phyloP scores from a whole-genome alignment of 2,113 vertebrate species.

The Eretmochelys imbricata region DNA sequence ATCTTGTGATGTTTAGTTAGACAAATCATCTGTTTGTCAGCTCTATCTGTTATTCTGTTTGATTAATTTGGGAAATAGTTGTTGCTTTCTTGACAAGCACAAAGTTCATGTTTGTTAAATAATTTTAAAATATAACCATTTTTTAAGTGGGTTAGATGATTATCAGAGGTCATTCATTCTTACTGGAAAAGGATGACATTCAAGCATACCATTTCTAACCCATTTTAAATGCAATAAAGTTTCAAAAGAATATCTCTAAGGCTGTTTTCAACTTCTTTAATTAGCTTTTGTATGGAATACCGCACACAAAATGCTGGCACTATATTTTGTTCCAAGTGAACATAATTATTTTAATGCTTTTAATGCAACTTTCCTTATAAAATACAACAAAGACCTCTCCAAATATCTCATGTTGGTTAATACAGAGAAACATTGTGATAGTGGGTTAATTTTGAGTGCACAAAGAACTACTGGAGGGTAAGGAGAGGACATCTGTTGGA shows the following conservation, averaged over 20 bases:
- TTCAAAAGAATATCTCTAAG: constrained; percentile 72
- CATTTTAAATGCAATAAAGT: constrained; percentile 74
- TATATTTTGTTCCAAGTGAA: constrained; percentile 71
- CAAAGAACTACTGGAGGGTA: constrained; percentile 79
- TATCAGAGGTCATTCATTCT: constrained; percentile 93
- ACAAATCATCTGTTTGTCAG: constrained; percentile 69
- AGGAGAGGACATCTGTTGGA: constrained; percentile 84
- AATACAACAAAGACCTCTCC: constrained; percentile 79
- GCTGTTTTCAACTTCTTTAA: constrained; percentile 66
- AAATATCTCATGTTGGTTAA: constrained; percentile 61
- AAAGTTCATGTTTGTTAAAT: constrained; percentile 83
- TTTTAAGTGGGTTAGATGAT: constrained; percentile 83
- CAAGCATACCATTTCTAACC: constrained; percentile 70
- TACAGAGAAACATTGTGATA: constrained; percentile 69
- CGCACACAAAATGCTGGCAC: constrained; percentile 68
- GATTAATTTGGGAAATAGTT: constrained; percentile 76
- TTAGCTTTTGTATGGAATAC: constrained; percentile 75
- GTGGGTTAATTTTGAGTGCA: constrained; percentile 77
- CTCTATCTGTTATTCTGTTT: constrained; percentile 60
- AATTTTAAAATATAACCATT: constrained; percentile 76
- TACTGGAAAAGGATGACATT: constrained; percentile 88
- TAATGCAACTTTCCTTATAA: constrained; percentile 80
- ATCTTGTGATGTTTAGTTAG: constrained; percentile 72
- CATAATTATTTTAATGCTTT: constrained; percentile 79
- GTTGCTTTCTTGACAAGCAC: constrained; percentile 57